Evolutionary conservation across 2,797 vertebrate genomes (phyloP), one percentile per base, ranked within the genome.

Genomic region (Argentina silus): DNA sequence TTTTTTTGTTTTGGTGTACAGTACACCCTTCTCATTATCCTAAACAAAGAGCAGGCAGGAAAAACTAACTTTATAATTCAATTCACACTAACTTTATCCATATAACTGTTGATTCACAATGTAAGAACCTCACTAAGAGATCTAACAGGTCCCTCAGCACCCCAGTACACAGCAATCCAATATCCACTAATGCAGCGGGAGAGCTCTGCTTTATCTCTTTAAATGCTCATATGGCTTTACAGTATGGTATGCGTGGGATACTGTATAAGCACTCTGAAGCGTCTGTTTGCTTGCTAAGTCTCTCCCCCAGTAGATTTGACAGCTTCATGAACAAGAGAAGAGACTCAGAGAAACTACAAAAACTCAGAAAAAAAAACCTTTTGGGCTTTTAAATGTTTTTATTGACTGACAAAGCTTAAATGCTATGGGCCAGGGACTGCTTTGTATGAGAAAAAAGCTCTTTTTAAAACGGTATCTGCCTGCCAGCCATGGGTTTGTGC

Each of bases 341-440:
- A n/a, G 61, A 67, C 47, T 17, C 43, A 17, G 8, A 57, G 62
- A 73, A 68, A 69, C 14, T 51, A 48, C 44, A 57, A 27, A 69
- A 69, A 47, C 68, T 4, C 43, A 57, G 27, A 60, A 64, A 47
- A 44, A 47, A 44, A 67, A 69, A 36, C 55, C 78, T 62, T 47
- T 4, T 36, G 64, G 75, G 75, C 67, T 73, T 74, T 67, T 53
- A 53, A 57, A 47, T 59, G 59, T 53, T 44, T 75, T 75, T 79
- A 81, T 72, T 77, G 67, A 83, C 62, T 70, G 67, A 27, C 61
- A 48, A 66, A 73, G 19, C 47, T 43, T 69, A 71, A 72, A 50
- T 74, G 56, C 57, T 61, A 50, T n/a, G 70, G 61, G 64, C 63
- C 70, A 73, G 44, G 17, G 72, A 73, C 42, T 17, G 17, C 70